Percentiles rank a stretch among this genome's conserved stretches.
phyloP scores from a whole-genome alignment of 2,797 vertebrate species.

The Danio choprae region DNA sequence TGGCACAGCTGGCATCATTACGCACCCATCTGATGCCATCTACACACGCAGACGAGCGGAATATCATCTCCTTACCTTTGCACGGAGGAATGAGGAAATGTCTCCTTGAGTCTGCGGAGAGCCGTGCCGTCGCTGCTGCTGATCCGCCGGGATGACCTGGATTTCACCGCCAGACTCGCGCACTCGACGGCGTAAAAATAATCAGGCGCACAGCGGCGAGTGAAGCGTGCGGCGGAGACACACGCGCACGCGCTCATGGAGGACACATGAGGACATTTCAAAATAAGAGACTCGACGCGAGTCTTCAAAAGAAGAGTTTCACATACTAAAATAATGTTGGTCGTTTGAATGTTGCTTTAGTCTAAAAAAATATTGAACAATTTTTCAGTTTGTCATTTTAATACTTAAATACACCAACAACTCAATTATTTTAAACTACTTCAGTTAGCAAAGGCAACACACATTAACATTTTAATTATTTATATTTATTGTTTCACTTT shows the following conservation, averaged over 20 bases:
- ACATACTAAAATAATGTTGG: not conserved
- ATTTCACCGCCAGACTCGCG: slow-evolving; percentile 57
- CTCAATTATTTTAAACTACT: too few species aligned
- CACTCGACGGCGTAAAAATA: slow-evolving; percentile 49
- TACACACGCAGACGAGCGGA: not conserved
- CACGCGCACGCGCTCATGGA: not conserved
- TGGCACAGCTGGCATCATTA: slow-evolving; percentile 40
- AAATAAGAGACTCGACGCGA: slow-evolving; percentile 27
- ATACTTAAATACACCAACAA: too few species aligned
- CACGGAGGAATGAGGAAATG: slow-evolving; percentile 10
- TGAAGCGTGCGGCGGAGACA: slow-evolving; percentile 36
- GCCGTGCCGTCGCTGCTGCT: slow-evolving; percentile 27
- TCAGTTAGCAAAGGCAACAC: too few species aligned
- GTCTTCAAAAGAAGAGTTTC: slow-evolving; percentile 46
- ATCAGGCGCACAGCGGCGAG: slow-evolving; percentile 43
- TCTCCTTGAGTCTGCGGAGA: not conserved
- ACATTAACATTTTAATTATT: too few species aligned
- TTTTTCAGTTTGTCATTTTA: too few species aligned
- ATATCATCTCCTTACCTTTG: slow-evolving; percentile 36
- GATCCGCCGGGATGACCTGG: slow-evolving; percentile 58
- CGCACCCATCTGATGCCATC: slow-evolving; percentile 30
- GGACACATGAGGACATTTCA: slow-evolving; percentile 20
- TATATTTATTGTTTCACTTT: too few species aligned
- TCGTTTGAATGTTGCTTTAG: not conserved
- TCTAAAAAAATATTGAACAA: too few species aligned